Base-by-base conservation (phyloP, 2,797 vertebrate species). In the Masticophis lateralis region DNA sequence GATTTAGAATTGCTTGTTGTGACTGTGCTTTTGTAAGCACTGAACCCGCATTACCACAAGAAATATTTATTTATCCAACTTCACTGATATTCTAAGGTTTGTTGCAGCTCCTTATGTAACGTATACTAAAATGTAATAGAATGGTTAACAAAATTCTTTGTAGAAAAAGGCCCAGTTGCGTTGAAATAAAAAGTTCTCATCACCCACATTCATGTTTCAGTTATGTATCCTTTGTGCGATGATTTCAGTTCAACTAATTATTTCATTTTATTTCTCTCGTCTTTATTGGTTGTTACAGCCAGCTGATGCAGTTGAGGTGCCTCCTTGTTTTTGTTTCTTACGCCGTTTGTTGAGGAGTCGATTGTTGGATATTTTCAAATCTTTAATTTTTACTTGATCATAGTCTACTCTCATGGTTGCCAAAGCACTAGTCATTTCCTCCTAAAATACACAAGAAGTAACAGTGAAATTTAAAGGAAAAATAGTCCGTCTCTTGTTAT, bases 321-420 rank as follows among this genome's bases (percentile, higher is more conserved):
- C 98, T 0, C 98, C 98, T 4, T 99, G 99, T 96, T 99, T 99
- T 97, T 99, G 99, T 97, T 99, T 99, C 97, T 99, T 99, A 91
- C 99, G 98, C 87, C 99, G 98, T 97, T 99, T 99, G 98, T 99
- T 99, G 95, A 99, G 98, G 43, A 99, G 98, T 11, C 98, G 98
- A 97, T 99, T 99, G 97, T 98, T 99, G 93, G 99, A 99, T 0
- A 98, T 99, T 97, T 99, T 98, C 92, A 99, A 98, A 96, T 99
- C 99, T 96, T 99, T 99, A 96, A 99, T 99, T 97, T 99, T 99
- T 96, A 99, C 99, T 97, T 99, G 99, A 96, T 99, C 99, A 1
- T 99, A 99, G 97, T 99, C 99, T 90, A 99, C 99, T 0, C 99
- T 98, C 99, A 99, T 99, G 93, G 99, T 99, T 10, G 99, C 99